phyloP scores from a whole-genome alignment of 2,888 invertebrate genomes.

The Laspeyria flexula region DNA sequence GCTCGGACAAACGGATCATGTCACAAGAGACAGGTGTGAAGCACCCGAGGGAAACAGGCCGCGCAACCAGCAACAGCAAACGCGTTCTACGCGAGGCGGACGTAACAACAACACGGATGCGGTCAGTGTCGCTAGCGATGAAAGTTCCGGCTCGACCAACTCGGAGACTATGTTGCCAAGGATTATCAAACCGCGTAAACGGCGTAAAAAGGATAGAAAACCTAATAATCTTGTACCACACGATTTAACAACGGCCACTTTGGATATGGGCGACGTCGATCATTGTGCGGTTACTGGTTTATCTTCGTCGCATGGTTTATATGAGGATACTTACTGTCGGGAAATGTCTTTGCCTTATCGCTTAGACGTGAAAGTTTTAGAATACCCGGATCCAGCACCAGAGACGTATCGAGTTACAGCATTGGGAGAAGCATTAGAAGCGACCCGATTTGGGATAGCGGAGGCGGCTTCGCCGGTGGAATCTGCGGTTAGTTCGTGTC shows the following conservation, averaged over 20 bases:
- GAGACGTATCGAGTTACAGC: conserved; percentile 82
- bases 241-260: conserved; percentile 68
- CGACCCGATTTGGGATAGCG: conserved; percentile 75
- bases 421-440: conserved; percentile 82
- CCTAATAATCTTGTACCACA: conserved; percentile 85
- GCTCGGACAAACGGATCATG: conserved; percentile 63
- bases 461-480: conserved; percentile 79
- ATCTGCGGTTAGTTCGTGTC: conserved; percentile 86
- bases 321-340: conserved; percentile 81
- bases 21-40: conserved; percentile 70
- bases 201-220: conserved; percentile 95
- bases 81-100: conserved; percentile 73
- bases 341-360: conserved; percentile 82
- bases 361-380: conserved; percentile 76
- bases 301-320: conserved; percentile 67
- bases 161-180: conserved; percentile 93
- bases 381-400: conserved; percentile 71
- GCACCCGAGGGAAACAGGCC: conserved; percentile 71
- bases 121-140: conserved; percentile 91
- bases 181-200: conserved; percentile 95
- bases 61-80: conserved; percentile 75
- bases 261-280: conserved; percentile 78
- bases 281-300: conserved; percentile 76
- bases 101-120: conserved; percentile 88
- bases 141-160: conserved; percentile 88